Percentiles rank a stretch among this genome's conserved stretches.
Evolutionary conservation across 2,113 vertebrate species (phyloP).

Genomic region (Sigmodon hispidus): DNA sequence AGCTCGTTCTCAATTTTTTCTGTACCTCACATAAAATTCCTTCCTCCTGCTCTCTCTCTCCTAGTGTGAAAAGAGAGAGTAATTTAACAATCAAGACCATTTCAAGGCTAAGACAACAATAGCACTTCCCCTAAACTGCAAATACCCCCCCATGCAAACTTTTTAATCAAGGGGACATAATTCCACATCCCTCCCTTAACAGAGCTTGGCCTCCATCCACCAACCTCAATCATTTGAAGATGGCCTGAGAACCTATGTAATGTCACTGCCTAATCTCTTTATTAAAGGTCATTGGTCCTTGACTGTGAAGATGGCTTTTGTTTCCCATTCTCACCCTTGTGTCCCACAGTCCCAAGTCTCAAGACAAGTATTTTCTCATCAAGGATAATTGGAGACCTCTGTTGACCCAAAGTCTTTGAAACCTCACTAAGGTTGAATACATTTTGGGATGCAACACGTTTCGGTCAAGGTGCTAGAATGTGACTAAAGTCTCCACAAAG

Average conservation of each 20-base stretch:
- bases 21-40: background rate
- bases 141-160: background rate
- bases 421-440: background rate
- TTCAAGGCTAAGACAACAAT: slow-evolving; percentile 31
- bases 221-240: slow-evolving; percentile 55
- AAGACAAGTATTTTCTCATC: background rate
- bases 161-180: slow-evolving; percentile 67
- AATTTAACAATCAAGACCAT: slow-evolving; percentile 49
- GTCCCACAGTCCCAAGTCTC: background rate
- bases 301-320: slow-evolving; percentile 45
- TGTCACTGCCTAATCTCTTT: slow-evolving; percentile 75
- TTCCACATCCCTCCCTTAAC: background rate
- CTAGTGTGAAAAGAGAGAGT: background rate
- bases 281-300: slow-evolving; percentile 74
- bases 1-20: background rate
- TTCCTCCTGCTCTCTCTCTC: background rate
- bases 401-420: background rate
- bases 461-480: background rate
- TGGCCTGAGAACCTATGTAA: slow-evolving; percentile 65
- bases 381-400: background rate
- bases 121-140: slow-evolving; percentile 59
- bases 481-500: background rate
- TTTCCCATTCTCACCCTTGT: slow-evolving; percentile 5
- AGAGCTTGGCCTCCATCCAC: slow-evolving; percentile 40
- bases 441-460: background rate